Percentiles rank a stretch among this genome's conserved stretches.
Conservation (phyloP, 2,888 invertebrate genomes). For the Oligia fasciuncula region DNA sequence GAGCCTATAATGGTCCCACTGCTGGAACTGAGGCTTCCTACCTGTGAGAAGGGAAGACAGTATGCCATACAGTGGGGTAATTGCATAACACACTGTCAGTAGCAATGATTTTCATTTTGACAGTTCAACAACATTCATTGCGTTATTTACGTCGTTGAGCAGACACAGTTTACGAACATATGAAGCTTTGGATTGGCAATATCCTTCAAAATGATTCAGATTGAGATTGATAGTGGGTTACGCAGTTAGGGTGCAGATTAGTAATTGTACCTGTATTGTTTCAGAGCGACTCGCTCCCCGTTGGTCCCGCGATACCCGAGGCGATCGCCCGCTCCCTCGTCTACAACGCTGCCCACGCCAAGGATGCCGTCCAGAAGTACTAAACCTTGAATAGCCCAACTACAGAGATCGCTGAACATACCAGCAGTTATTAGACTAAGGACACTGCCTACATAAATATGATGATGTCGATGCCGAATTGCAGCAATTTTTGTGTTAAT, state of each 20-base stretch:
- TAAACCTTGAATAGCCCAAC: conserved; percentile 42
- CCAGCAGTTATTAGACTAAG: conserved; percentile 7
- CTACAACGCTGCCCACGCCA: conserved; percentile 72
- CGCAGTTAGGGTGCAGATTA: not conserved
- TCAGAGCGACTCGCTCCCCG: conserved; percentile 76
- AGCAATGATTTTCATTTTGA: not conserved
- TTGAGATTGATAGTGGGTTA: not conserved
- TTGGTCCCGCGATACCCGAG: conserved; percentile 75
- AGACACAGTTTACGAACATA: not conserved
- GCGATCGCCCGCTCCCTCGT: conserved; percentile 76
- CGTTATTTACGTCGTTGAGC: not conserved
- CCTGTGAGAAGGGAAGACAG: too few species aligned
- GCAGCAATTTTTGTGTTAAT: conserved; percentile 43
- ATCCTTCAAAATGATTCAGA: not conserved
- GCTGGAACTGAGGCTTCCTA: not conserved
- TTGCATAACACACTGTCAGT: not conserved
- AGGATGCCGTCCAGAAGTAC: conserved; percentile 30
- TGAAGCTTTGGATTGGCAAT: not conserved
- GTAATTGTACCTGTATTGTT: conserved; percentile 37
- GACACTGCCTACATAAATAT: conserved; percentile 15
- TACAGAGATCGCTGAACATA: conserved; percentile 25
- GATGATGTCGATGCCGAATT: conserved; percentile 25
- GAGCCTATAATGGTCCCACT: not conserved
- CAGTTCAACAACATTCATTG: not conserved
- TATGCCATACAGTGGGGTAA: not conserved